phyloP scores from a whole-genome alignment of 2,888 invertebrate species.

The Mythimna impura region DNA sequence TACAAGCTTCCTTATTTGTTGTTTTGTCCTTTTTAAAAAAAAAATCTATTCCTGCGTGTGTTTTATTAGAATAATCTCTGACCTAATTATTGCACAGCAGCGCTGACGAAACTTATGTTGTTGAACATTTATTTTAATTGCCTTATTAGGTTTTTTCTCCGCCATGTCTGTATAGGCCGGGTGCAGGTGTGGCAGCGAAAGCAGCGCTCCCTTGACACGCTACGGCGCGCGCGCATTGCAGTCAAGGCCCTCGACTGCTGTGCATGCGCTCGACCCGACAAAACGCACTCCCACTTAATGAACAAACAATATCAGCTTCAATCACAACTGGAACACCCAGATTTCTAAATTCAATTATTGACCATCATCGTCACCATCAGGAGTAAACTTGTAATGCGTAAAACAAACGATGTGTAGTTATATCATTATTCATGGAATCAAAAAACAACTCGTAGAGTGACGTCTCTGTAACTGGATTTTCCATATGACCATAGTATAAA shows the following conservation, averaged over 20 bases:
- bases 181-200: conserved; percentile 88
- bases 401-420: conserved; percentile 5
- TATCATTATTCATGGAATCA: conserved; percentile 29
- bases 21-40: conserved; percentile 28
- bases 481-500: conserved; percentile 37
- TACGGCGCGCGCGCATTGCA: conserved; percentile 89
- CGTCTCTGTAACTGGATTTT: conserved; percentile 47
- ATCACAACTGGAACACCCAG: conserved; percentile 44
- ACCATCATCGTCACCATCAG: conserved; percentile 19
- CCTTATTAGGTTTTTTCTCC: conserved; percentile 72
- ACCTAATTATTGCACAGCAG: conserved; percentile 36
- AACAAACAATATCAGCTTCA: conserved; percentile 73
- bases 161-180: conserved; percentile 73
- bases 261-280: conserved; percentile 75
- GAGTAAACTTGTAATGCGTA: conserved; percentile 18
- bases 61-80: conserved; percentile 29
- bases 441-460: conserved; percentile 28
- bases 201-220: conserved; percentile 90
- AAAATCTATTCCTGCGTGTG: conserved; percentile 19
- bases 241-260: conserved; percentile 85
- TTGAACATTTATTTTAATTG: conserved; percentile 58
- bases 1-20: conserved; percentile 51
- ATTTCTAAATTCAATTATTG: conserved; percentile 51
- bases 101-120: conserved; percentile 34
- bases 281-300: conserved; percentile 73